Base-by-base conservation (phyloP, 2,113 vertebrate species). In the Recurvirostra avosetta region DNA sequence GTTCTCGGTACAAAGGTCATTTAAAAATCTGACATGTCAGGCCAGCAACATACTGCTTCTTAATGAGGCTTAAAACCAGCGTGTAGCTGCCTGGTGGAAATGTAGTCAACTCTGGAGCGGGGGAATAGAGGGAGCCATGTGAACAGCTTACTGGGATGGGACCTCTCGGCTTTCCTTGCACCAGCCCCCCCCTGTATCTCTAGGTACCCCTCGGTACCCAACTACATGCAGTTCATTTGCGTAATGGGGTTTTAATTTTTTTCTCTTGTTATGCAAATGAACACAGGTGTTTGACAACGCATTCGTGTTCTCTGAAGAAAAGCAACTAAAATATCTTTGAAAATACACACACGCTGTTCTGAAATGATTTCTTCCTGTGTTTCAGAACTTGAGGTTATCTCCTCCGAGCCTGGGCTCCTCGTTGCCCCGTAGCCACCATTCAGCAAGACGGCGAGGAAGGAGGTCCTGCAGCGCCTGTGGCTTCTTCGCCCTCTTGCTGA, bases 51-150 rank as follows among this genome's bases (percentile, higher is more conserved):
- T 47, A 32, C 61, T 68, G 93, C 89, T 90, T n/a, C 87, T 88
- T 94, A 87, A 93, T 80, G 90, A 91, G 94, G 84, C 84, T 95
- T 95, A 85, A 86, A 95, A 20, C 8, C 92, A 68, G 58, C 9
- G 1, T 17, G 84, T 9, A 41, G 68, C 94, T 94, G 93, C 89
- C 41, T 30, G 63, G 17, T 70, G 77, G 82, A 74, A 88, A n/a
- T 34, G 20, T 8, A 23, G 70, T 40, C 2, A 2, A 9, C 25
- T 38, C 61, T 58, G 67, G 91, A 73, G 75, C 52, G 75, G 86
- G 23, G 67, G 74, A 72, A 19, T 0, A 3, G 58, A 65, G 55
- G 71, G 62, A 82, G 68, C 52, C 15, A 6, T 47, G 47, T 34
- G 80, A 53, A 14, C 30, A 20, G 61, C 45, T 91, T 34, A 1